These are phyloP conservation scores for Solen grandis DNA, from an alignment of 1,140 invertebrate species.

Conservation along the genomic window DNA sequence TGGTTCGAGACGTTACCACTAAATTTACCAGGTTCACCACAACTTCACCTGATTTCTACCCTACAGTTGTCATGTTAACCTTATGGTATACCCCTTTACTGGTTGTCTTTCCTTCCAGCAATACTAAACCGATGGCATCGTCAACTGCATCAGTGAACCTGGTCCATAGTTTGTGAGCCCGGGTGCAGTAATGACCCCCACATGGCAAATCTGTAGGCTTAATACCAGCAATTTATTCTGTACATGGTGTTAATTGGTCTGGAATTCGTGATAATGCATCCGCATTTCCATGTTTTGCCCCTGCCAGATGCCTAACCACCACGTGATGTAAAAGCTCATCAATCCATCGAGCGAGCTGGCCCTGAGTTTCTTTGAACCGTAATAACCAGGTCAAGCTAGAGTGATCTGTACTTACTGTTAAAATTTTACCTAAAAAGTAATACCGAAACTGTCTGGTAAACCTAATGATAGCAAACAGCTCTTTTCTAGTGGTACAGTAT, in stretches of 20 bases:
- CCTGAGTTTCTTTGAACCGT: slow-evolving; percentile 21
- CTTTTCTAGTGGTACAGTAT: slow-evolving; percentile 29
- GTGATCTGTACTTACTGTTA: slow-evolving; percentile 46
- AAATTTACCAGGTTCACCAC: too few relatives aligned
- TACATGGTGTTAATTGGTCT: background rate
- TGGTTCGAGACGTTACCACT: too few relatives aligned
- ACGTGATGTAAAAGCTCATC: slow-evolving; percentile 35
- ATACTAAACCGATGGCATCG: too few relatives aligned
- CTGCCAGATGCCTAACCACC: background rate
- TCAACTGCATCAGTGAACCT: background rate
- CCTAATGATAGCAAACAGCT: slow-evolving; percentile 39
- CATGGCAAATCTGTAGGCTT: slow-evolving; percentile 2
- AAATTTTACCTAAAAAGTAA: slow-evolving; percentile 16
- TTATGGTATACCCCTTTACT: too few relatives aligned
- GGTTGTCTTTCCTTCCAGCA: too few relatives aligned
- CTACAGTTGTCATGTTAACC: too few relatives aligned
- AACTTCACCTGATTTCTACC: too few relatives aligned
- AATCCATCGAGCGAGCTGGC: slow-evolving; percentile 23
- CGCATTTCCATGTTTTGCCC: slow-evolving; percentile 33
- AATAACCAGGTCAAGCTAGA: slow-evolving; percentile 45
- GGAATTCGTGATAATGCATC: slow-evolving; percentile 29
- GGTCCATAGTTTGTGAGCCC: background rate
- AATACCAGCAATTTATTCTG: background rate
- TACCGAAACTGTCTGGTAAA: slow-evolving; percentile 45
- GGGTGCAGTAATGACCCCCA: slow-evolving; percentile 26